Evolutionary conservation across 2,888 invertebrate genomes (phyloP).

Genomic region (Aphrophora alni): DNA sequence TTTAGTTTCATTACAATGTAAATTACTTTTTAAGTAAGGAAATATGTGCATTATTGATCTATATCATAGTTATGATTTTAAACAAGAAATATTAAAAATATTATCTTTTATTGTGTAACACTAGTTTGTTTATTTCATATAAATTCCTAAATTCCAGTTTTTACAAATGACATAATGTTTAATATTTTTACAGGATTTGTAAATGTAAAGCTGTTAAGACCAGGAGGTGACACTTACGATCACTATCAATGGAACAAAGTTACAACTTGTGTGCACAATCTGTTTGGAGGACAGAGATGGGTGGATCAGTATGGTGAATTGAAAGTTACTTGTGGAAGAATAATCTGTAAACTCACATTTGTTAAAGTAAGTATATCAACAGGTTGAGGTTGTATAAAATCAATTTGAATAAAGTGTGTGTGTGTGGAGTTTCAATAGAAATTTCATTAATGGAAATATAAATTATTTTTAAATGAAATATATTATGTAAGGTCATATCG

Average conservation of each 20-base stretch:
- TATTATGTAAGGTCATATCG: no score
- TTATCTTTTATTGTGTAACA: no score
- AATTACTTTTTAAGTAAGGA: no score
- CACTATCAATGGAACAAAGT: conserved; percentile 82
- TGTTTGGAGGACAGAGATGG: conserved; percentile 84
- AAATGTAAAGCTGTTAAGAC: conserved; percentile 67
- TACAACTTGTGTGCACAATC: conserved; percentile 84
- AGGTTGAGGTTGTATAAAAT: not conserved
- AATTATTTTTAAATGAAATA: not conserved
- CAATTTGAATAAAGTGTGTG: not conserved
- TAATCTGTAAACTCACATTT: conserved; percentile 79
- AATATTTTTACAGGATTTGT: conserved; percentile 62
- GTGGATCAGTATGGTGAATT: conserved; percentile 88
- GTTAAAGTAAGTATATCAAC: conserved; percentile 68
- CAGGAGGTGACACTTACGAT: conserved; percentile 60
- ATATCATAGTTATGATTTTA: no score
- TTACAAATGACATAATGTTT: no score
- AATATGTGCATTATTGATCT: no score
- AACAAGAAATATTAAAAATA: no score
- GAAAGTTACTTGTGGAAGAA: conserved; percentile 67
- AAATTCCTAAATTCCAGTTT: no score
- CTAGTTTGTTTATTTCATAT: no score
- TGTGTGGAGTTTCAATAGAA: not conserved
- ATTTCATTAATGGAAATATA: not conserved
- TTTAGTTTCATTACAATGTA: no score